phyloP scores from a whole-genome alignment of 2,113 vertebrate species.

The Romanogobio albipinnatus region DNA sequence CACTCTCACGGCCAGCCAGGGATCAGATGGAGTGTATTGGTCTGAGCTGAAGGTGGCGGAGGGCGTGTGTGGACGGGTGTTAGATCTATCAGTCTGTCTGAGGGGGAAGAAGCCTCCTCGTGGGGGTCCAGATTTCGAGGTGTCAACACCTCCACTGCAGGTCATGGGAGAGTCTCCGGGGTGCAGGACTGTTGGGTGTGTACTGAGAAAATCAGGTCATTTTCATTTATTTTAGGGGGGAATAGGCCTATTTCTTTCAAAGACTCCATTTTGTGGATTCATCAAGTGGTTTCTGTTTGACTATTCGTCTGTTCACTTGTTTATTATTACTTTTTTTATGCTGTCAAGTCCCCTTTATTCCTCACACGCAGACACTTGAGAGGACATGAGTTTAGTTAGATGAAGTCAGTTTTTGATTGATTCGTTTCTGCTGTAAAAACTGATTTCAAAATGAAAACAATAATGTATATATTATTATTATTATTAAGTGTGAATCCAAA shows the following conservation, averaged over 20 bases:
- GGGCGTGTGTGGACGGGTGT: slow-evolving; percentile 48
- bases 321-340: no score
- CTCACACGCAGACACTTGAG: no score
- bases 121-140: slow-evolving; percentile 44
- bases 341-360: no score
- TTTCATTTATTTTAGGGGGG: neutral
- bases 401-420: no score
- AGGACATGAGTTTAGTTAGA: no score
- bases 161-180: slow-evolving; percentile 54
- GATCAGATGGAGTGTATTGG: slow-evolving; percentile 41
- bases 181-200: neutral
- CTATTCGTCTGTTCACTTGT: no score
- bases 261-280: neutral
- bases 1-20: slow-evolving; percentile 16
- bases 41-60: slow-evolving; percentile 18
- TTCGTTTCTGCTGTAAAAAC: no score
- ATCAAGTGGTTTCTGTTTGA: neutral
- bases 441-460: no score
- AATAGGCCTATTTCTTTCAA: neutral
- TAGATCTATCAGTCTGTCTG: slow-evolving; percentile 50
- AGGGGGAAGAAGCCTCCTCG: slow-evolving; percentile 29
- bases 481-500: no score
- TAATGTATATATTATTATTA: no score
- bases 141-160: slow-evolving; percentile 53
- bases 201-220: neutral